Base-by-base conservation (phyloP, 2,113 vertebrate genomes). In the Boleophthalmus pectinirostris region DNA sequence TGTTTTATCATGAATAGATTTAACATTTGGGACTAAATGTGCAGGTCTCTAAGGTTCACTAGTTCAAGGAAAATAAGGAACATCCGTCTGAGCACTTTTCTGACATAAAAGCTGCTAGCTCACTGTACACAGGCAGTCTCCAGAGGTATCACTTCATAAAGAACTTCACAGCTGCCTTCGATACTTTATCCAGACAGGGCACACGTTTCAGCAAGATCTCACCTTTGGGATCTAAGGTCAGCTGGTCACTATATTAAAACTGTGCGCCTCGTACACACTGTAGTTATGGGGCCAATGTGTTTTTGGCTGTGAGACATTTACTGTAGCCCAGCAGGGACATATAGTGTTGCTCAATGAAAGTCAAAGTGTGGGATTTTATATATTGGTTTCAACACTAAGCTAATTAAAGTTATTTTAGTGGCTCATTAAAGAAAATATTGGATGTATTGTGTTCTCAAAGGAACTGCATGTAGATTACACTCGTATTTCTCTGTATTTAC, bases 41-140 rank as follows among this genome's bases (percentile, higher is more conserved):
- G 29, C 29, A 29, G 29, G 29, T 29, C 29, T 29, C 29, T 29
- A 29, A 29, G 29, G 29, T 29, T 29, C 29, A 29, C 29, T 29
- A 29, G 29, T 29, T 29, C 29, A 29, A 4, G 2, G 29, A 29
- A 29, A 29, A 29, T 29, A 29, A 4, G 29, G 29, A 29, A 20
- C 15, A 51, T 51, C 15, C 15, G 1, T 16, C 20, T 53, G 5
- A 20, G 20, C 20, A n/a, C 51, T n/a, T 54, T 21, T 24, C 10
- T 13, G 56, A 57, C 77, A 81, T 75, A 75, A 83, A 78, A 65
- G 73, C 72, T 12, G 57, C 78, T 85, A 61, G 73, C 70, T 75
- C 64, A 64, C 74, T 71, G 72, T 15, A 67, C 54, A 58, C 73
- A 72, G 64, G 74, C 61, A 64, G 45, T 67, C 47, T 4, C 23